Base-by-base conservation (phyloP, 2,888 invertebrate species). In the Seira sanloemensis region DNA sequence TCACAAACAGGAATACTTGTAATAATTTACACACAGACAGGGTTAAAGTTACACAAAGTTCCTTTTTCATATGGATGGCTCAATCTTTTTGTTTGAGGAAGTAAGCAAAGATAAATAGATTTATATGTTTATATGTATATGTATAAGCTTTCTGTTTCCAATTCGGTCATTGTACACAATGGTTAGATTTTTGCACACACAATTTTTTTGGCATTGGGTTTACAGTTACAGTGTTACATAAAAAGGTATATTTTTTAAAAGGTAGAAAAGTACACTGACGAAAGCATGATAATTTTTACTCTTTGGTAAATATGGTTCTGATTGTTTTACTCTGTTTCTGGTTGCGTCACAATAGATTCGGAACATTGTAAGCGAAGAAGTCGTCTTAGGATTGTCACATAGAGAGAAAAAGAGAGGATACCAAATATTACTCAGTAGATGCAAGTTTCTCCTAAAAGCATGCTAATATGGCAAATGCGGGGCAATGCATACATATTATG, bases 111-210 rank as follows among this genome's bases (percentile, higher is more conserved):
- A 62, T 21, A 62, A 62, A 23, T 23, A 9, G 21, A 62, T 2
- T 7, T 21, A n/a, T n/a, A n/a, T n/a, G n/a, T n/a, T n/a, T n/a
- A n/a, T n/a, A n/a, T n/a, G n/a, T n/a, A n/a, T n/a, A n/a, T n/a
- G n/a, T n/a, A n/a, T n/a, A n/a, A n/a, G n/a, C 7, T 37, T 37
- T 37, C 12, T 37, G n/a, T 21, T 12, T 62, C 62, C 21, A 62
- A 62, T 62, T 62, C 62, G 62, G 62, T 62, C 62, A 62, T 16
- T 62, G 5, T 58, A 62, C n/a, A 58, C n/a, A 58, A 58, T 21
- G 21, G 1, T n/a, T 23, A 62, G 21, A 62, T 9, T 62, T 62
- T 19, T 62, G 21, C 62, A 9, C 21, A 21, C 21, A 23, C 4
- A n/a, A n/a, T n/a, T n/a, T n/a, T n/a, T n/a, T n/a, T n/a, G n/a